Evolutionary conservation across 2,888 invertebrate species (phyloP), one percentile per base, ranked within the genome.

Genomic region (Diarsia dahlii): DNA sequence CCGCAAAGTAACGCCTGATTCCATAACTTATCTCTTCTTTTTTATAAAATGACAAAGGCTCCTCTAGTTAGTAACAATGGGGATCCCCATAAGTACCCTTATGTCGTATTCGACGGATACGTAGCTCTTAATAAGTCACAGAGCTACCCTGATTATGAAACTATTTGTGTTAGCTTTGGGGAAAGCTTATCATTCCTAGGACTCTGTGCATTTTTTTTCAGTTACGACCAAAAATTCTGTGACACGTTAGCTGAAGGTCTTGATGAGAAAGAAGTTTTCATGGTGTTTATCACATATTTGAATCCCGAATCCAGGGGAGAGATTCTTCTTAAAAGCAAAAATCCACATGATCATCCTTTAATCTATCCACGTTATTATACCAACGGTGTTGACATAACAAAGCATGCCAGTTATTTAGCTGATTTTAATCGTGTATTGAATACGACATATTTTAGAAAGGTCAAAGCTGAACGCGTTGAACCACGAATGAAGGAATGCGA

Each of bases 251-350:
- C 1, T 9, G 52, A 72, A 70, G 48, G 48, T 1, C 78, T 81
- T 6, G 78, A 72, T n/a, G 83, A 84, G 0, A 84, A 82, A 28
- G 86, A 88, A 74, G 70, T 83, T 4, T 58, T 90, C 8, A 70
- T 89, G 5, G 75, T 80, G 12, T 28, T 82, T 1, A 12, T 89
- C 1, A 82, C 74, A 8, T 66, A 80, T 5, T 69, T 96, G 0
- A 92, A 95, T 77, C 97, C 97, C 0, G 88, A 94, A 85, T 97
- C 97, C 0, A 93, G 92, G 20, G 97, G 97, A 13, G 83, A 89
- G 23, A 87, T 98, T 3, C 92, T 94, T 20, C 89, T 88, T 1
- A 20, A 20, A 23, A 84, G 68, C 39, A 68, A 10, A 48, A 62
- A 83, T 48, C 84, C 85, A 1, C 45, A 54, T 12, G 76, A 84